Evolutionary conservation across 30 jellyfish, hydroid and myxozoan species (phyloP).

Genomic region (Nemopilema nomurai): DNA sequence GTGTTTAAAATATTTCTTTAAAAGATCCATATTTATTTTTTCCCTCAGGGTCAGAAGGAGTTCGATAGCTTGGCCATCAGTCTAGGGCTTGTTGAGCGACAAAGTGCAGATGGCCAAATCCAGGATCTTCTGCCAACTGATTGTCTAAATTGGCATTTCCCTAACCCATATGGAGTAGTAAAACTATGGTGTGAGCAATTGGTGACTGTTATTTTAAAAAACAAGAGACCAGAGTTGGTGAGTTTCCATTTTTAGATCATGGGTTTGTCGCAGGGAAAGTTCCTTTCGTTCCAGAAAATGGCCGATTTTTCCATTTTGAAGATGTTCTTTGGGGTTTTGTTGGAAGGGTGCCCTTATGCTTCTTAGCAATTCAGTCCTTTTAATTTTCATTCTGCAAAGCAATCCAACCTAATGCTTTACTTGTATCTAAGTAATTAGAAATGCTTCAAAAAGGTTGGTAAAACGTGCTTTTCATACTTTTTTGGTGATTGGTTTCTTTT

Average conservation of each 20-base stretch:
- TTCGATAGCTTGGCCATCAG: slow-evolving; percentile 1
- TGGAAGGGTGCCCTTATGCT: no score
- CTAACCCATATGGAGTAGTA: not conserved
- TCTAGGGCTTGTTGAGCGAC: slow-evolving; percentile 35
- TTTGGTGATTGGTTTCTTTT: not conserved
- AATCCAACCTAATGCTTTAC: no score
- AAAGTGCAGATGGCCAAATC: not conserved
- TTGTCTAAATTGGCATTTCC: slow-evolving; percentile 37
- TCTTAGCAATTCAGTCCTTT: no score
- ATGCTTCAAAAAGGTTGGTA: no score
- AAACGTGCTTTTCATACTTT: not conserved
- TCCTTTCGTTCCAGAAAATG: no score
- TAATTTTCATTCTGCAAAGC: no score
- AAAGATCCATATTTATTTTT: no score
- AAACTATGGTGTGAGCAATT: slow-evolving; percentile 37
- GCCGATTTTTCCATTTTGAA: no score
- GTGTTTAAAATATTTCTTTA: no score
- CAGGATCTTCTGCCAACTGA: slow-evolving; percentile 19
- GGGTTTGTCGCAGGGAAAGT: no score
- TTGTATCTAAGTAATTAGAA: no score
- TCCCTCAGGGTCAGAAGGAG: slow-evolving; percentile 21
- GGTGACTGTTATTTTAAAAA: not conserved
- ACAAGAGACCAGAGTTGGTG: not conserved
- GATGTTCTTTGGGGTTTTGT: no score
- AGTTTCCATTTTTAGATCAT: not conserved